These are phyloP conservation scores for Adelognathus sp. DNA, from an alignment of 2,888 invertebrate species.

Conservation along the genomic window DNA sequence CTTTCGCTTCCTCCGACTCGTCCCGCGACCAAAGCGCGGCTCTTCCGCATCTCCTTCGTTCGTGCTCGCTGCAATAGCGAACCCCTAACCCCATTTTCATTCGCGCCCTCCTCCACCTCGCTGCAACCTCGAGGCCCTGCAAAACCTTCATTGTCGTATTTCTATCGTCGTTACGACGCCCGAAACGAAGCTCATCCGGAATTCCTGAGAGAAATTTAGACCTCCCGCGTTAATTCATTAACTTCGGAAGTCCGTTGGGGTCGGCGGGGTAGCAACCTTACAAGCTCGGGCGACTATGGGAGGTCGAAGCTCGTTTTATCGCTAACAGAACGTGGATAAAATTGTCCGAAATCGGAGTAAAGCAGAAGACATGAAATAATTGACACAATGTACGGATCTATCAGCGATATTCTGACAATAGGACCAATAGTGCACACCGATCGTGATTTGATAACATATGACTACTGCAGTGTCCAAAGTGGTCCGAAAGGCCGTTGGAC, in stretches of 20 bases:
- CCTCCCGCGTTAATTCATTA: conserved; percentile 55
- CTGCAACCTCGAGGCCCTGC: background rate
- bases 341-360: background rate
- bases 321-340: background rate
- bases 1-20: conserved; percentile 25
- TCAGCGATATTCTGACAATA: background rate
- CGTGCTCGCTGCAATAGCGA: conserved; percentile 12
- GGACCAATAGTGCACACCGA: too few relatives aligned
- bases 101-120: background rate
- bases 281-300: background rate
- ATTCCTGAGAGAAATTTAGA: conserved; percentile 55
- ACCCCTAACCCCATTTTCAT: background rate
- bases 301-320: background rate
- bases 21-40: conserved; percentile 9
- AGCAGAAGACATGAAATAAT: background rate
- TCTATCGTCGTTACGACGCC: conserved; percentile 45
- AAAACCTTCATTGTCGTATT: conserved; percentile 49
- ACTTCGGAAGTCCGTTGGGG: conserved; percentile 50
- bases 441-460: too few relatives aligned
- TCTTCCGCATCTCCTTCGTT: conserved; percentile 15
- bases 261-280: background rate
- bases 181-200: conserved; percentile 51
- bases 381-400: background rate
- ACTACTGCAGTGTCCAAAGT: too few relatives aligned
- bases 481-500: too few relatives aligned